Base-by-base conservation (phyloP, 2,888 invertebrate genomes). In the Tridacna gigas region DNA sequence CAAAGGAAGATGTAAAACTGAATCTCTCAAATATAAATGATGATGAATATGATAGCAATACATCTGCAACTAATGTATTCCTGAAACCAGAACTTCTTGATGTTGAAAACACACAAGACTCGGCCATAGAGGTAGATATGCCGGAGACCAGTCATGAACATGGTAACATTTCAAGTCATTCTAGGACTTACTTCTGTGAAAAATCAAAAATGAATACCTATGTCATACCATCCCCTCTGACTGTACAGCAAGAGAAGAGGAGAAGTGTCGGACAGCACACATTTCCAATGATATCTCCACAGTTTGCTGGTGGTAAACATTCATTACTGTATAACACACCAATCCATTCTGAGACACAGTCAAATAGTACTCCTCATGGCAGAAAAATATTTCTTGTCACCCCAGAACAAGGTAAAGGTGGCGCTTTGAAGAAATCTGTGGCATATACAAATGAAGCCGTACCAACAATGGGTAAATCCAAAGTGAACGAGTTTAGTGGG, bases 1-100 rank as follows among this genome's bases (percentile, higher is more conserved):
- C 63, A 20, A 74, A 77, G 47, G 90, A 90, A 63, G 85, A 87
- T 85, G 82, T 91, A 7, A 89, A 87, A 69, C 79, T 89, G n/a
- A 91, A 91, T 60, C 80, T 91, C 60, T 83, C 89, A 15, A 82
- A 89, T 66, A 87, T 91, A 77, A 83, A 88, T 74, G 89, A 91
- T 86, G 90, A 89, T 66, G 82, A 88, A 51, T 83, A 86, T 83
- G 89, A 88, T 73, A 87, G 83, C 67, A 86, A 85, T 51, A 48
- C 78, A 18, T 86, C 85, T n/a, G 65, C 86, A 9, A 79, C 80
- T 26, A 86, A 76, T 82, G 88, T 88, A 5, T 88, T 88, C 61
- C 78, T 88, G 7, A 83, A 76, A 56, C 80, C 80, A 9, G 84
- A 82, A 26, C 47, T 48, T 7, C 1, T 67, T 37, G 67, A 28